A percentile compares a stretch with the other conserved stretches of the same genome.
Conservation (phyloP, 2,113 vertebrate genomes). For the Sturnus vulgaris region DNA sequence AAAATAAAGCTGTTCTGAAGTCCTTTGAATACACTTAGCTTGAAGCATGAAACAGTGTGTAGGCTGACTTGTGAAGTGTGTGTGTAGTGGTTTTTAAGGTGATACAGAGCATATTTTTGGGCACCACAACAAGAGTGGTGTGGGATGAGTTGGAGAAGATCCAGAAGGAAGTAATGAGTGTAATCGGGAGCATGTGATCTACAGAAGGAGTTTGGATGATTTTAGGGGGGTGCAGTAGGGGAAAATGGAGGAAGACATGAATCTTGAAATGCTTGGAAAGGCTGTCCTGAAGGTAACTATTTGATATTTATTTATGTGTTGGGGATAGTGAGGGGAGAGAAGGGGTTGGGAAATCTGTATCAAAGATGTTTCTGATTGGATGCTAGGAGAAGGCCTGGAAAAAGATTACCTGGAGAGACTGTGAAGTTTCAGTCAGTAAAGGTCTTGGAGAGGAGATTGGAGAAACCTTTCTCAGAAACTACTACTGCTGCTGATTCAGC, state of each 20-base stretch:
- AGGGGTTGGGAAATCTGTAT: not conserved
- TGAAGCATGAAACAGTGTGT: not conserved
- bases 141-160: constrained; percentile 20
- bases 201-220: not conserved
- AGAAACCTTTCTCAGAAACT: not conserved
- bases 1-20: not conserved
- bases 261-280: not conserved
- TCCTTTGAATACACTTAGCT: not conserved
- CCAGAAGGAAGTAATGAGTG: not conserved
- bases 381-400: not conserved
- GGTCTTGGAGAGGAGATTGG: not conserved
- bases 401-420: not conserved
- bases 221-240: not conserved
- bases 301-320: not conserved
- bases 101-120: not conserved
- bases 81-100: not conserved
- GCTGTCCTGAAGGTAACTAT: not conserved
- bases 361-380: not conserved
- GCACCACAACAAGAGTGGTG: not conserved
- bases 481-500: not conserved
- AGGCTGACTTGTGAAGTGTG: constrained; percentile 24
- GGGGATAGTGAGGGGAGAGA: not conserved
- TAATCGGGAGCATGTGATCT: not conserved
- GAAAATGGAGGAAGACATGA: not conserved
- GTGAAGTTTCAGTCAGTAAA: not conserved